Base-by-base conservation (phyloP, 2,113 vertebrate species). In the Alethe diademata region DNA sequence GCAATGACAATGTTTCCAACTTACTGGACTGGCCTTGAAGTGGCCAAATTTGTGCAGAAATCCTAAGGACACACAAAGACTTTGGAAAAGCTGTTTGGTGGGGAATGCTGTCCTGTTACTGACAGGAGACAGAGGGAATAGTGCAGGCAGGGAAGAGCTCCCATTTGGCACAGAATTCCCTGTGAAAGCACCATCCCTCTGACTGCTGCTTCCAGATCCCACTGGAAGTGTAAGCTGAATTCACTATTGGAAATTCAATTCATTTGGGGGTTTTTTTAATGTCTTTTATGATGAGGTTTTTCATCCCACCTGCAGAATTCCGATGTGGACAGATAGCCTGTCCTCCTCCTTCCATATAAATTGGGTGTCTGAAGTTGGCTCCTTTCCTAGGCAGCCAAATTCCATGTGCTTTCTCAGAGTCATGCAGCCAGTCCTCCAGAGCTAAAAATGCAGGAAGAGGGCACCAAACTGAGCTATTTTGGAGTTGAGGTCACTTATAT, bases 401-500 rank as follows among this genome's bases (percentile, higher is more conserved):
- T 88, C 60, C 0, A 0, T 72, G 51, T 89, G 61, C 65, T 92
- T 71, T 86, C 73, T 78, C 3, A 1, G 54, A 90, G 83, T 60
- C 51, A 9, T 81, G 62, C 51, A 54, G 69, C 57, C 72, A 45
- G 65, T 53, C 51, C n/a, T 84, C 78, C 4, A 56, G 64, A 66
- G 79, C 88, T 94, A 74, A 93, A 86, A 93, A 86, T 54, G 60
- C 45, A 88, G 58, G 67, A 67, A 36, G 75, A 92, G 62, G 62
- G 85, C 88, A 85, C 54, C 4, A 2, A 91, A 50, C 47, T 14
- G 50, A 90, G 91, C 89, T 75, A 51, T 69, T 78, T 75, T 60
- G 62, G 74, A 89, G 71, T 17, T 91, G 19, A 79, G 78, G 73
- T 90, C 88, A 83, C 47, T 95, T 90, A 8, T 20, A 31, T 91